Base-by-base conservation (phyloP, 2,888 invertebrate species). In the Drosophila hamatofila region DNA sequence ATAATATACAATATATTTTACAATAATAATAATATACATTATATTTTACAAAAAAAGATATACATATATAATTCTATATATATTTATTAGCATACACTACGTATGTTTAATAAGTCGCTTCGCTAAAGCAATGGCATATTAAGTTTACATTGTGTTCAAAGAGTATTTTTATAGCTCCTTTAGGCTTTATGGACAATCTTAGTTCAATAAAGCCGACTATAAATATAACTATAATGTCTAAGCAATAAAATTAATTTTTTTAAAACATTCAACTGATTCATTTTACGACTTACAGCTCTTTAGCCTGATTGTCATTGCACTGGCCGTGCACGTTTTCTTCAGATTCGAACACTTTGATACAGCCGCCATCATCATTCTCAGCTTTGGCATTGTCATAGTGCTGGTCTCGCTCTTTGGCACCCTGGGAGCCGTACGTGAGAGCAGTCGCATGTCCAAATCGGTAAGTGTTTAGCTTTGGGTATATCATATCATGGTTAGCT, bases 261-360 rank as follows among this genome's bases (percentile, higher is more conserved):
- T 54, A 16, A 35, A 37, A 12, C 9, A 57, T 25, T 21, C 2
- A 23, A 21, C 11, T 55, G 12, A 61, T 65, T 61, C 49, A 25
- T 60, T 64, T 33, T 21, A 46, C 35, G 56, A 23, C 30, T 59
- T 76, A 25, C 73, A 91, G 91, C 71, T 91, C 21, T 76, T 90
- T 16, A 86, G 90, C 7, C 48, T 92, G 27, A 58, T 68, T 18
- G 76, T 90, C 12, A 67, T 91, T 63, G 86, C 71, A 37, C 78
- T 90, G 63, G 87, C 90, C 7, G 61, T 83, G 41, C 80, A 84
- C 57, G 76, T 91, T 18, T 56, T 90, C 2, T 25, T 87, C 14
- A 70, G 83, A 73, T 85, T 91, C 55, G 89, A 91, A 30, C 80
- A 86, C 51, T 91, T 91, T 49, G 72, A 85, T 51, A 83, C 81